Evolutionary conservation across 2,113 vertebrate genomes (phyloP), one percentile per base, ranked within the genome.

Genomic region (Oryzias javanicus): DNA sequence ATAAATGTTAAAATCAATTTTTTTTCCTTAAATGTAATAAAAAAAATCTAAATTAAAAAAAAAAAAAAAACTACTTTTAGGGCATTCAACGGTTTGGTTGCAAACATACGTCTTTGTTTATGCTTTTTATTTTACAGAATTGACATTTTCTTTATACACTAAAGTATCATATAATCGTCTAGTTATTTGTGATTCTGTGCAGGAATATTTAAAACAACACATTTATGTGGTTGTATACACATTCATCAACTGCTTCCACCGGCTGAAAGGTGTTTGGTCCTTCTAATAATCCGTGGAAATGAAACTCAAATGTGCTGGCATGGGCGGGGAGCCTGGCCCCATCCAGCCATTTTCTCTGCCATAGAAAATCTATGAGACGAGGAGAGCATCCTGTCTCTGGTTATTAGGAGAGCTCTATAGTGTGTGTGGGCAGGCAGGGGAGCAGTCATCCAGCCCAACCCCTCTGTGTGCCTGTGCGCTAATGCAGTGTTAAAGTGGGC

Each of bases 401-500:
- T 80, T 83, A 82, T 89, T 79, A 82, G 56, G 67, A 62, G 64
- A 67, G 73, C 70, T 70, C 62, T 58, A 56, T 74, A 48, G 41
- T 45, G 49, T 45, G 81, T 82, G 84, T 79, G 74, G 81, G 79
- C 78, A 78, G 76, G 73, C 78, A 81, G 81, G 64, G 83, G 74
- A 80, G 79, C 75, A 85, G 75, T 70, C 82, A 84, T 69, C 55
- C 74, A 74, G 81, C 81, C 78, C 78, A 55, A 72, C 81, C 80
- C 80, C 67, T 73, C 68, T 41, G 16, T 66, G 79, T 71, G 76
- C 72, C 71, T 82, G 76, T 85, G 82, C 74, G 70, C 81, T 88
- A 91, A 86, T 89, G 87, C 85, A 79, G 86, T 85, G 86, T 89
- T 91, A 90, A 90, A 91, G 86, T 83, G 87, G 86, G 85, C 81